Evolutionary conservation across 2,888 invertebrate species (phyloP), one percentile per base, ranked within the genome.

Genomic region (Andrena minutula): DNA sequence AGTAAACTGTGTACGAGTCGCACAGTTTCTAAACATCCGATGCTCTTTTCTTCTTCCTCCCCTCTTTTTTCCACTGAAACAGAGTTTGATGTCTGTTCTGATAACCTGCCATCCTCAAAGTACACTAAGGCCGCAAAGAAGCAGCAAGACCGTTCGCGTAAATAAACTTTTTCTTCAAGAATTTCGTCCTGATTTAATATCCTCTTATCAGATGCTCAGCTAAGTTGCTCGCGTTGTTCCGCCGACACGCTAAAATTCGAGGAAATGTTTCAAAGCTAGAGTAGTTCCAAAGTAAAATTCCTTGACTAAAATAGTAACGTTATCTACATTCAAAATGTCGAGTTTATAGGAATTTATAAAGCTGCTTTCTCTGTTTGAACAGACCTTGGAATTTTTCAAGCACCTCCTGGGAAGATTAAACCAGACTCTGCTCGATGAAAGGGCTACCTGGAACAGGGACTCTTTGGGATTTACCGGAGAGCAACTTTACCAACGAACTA

Each of bases 1-100:
- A 58, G 71, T 79, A 82, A 85, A 81, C 77, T 79, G 79, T 66
- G 73, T 64, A 60, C 76, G 72, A 79, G 78, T 82, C 75, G 70
- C 61, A 66, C 66, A 41, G 35, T 74, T 79, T 75, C 51, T 75
- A 71, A 70, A 74, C 68, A 56, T 23, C 20, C 65, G n/a, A 4
- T 2, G 23, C 23, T 53, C 32, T 68, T 68, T 56, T 41, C 32
- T 8, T 61, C 32, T 32, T 26, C 26, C 26, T 12, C 16, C 16
- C 5, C 4, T 35, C 6, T 12, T 3, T 58, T 53, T 32, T 47
- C 23, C 23, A 23, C 41, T 10, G 41, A 16, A 58, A 58, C 23
- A 26, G 41, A 70, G 58, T 63, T 69, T 30, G 56, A 53, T 41
- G 30, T 56, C 58, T 26, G 41, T 30, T 28, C 47, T 47, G 60